These are phyloP conservation scores for Yponomeuta cagnagella DNA, from an alignment of 2,888 invertebrate genomes.

Conservation along the genomic window DNA sequence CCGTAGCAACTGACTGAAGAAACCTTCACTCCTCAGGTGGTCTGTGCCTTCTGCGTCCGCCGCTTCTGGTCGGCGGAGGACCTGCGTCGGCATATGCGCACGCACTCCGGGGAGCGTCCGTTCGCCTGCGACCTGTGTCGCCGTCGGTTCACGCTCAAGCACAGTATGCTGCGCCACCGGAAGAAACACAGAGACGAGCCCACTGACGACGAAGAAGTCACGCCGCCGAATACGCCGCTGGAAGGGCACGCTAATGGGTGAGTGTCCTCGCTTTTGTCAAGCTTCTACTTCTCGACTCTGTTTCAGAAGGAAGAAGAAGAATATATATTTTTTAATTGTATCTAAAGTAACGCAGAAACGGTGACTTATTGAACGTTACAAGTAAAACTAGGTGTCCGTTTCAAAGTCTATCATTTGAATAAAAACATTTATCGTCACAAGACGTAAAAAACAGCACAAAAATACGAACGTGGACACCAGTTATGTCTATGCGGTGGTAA, in stretches of 20 bases:
- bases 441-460: too few species aligned
- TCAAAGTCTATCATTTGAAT: too few species aligned
- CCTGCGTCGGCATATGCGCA: constrained; percentile 93
- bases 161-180: constrained; percentile 94
- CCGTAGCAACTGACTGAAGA: too few species aligned
- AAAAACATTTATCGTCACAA: too few species aligned
- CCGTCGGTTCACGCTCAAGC: constrained; percentile 92
- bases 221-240: constrained; percentile 60
- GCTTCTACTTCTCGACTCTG: too few species aligned
- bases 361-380: too few species aligned
- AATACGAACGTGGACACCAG: too few species aligned
- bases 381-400: too few species aligned
- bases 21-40: constrained; percentile 70
- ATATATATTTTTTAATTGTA: too few species aligned
- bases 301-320: not conserved
- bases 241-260: constrained; percentile 63
- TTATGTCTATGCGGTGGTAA: too few species aligned
- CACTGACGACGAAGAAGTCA: constrained; percentile 73
- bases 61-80: constrained; percentile 97
- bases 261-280: constrained; percentile 22
- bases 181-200: constrained; percentile 85
- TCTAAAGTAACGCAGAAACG: too few species aligned
- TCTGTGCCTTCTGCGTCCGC: constrained; percentile 94
- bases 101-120: constrained; percentile 93
- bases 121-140: constrained; percentile 94